phyloP scores from a whole-genome alignment of 1,140 invertebrate species.

The Galendromus occidentalis region DNA sequence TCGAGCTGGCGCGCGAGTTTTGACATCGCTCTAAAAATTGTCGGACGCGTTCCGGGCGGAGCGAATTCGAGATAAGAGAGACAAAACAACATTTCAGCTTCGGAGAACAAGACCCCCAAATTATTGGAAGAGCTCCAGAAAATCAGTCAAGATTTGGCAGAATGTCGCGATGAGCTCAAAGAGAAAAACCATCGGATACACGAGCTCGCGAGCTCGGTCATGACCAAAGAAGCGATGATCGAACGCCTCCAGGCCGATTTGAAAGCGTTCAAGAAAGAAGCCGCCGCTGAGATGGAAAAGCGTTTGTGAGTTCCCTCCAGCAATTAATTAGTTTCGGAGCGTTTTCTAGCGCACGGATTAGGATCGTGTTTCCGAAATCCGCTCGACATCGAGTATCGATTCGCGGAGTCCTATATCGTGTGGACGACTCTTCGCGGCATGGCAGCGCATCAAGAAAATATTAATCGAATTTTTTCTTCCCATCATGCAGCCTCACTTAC shows the following conservation, averaged over 20 bases:
- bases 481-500: neutral
- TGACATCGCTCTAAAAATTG: no score
- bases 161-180: neutral
- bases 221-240: slow-evolving; percentile 8
- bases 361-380: no score
- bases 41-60: no score
- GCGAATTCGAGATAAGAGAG: no score
- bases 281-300: slow-evolving; percentile 3
- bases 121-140: neutral
- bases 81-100: neutral
- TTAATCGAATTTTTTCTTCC: no score
- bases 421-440: no score
- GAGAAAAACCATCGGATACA: slow-evolving; percentile 3
- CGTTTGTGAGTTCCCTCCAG: neutral
- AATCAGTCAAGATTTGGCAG: neutral
- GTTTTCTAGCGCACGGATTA: no score
- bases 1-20: no score
- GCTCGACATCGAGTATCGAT: no score
- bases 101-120: slow-evolving; percentile 6
- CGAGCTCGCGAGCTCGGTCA: neutral
- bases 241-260: neutral
- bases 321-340: no score
- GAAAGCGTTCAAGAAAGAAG: slow-evolving; percentile 10
- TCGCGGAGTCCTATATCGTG: no score
- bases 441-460: no score